A percentile compares a stretch with the other conserved stretches of the same genome.
Evolutionary conservation across 2,113 vertebrate species (phyloP).

Genomic region (Ceyx melanurus): DNA sequence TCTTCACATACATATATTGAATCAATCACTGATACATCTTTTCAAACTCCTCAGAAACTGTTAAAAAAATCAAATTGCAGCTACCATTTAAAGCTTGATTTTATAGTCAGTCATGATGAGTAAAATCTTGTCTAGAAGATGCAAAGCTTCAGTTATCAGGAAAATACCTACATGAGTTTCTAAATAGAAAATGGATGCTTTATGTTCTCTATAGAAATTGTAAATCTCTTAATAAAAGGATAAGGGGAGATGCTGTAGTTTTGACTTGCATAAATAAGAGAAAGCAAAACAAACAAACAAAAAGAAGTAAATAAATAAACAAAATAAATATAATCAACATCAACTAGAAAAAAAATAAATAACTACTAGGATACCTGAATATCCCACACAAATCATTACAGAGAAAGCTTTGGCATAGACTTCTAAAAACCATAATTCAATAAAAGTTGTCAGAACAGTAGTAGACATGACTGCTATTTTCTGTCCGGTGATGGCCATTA

Average conservation of each 20-base stretch:
- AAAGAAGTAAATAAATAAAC: not conserved
- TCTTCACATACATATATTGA: not conserved
- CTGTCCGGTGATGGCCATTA: not conserved
- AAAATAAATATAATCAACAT: not conserved
- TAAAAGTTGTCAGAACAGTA: not conserved
- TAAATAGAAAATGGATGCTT: not conserved
- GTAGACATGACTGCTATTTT: not conserved
- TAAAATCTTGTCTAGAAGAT: not conserved
- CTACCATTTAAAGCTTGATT: conserved; percentile 4
- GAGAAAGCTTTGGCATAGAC: not conserved
- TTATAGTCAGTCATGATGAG: not conserved
- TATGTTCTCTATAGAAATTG: not conserved
- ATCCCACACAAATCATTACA: not conserved
- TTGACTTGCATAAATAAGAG: not conserved
- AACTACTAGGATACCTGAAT: not conserved
- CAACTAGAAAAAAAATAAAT: not conserved
- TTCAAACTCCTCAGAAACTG: not conserved
- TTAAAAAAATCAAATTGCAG: not conserved
- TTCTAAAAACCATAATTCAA: not conserved
- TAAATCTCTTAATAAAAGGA: not conserved
- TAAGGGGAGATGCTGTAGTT: not conserved
- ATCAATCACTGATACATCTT: not conserved
- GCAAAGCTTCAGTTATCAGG: not conserved
- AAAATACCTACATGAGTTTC: not conserved
- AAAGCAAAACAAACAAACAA: not conserved